Base-by-base conservation (phyloP, 2,113 vertebrate genomes). In the Zeus faber region DNA sequence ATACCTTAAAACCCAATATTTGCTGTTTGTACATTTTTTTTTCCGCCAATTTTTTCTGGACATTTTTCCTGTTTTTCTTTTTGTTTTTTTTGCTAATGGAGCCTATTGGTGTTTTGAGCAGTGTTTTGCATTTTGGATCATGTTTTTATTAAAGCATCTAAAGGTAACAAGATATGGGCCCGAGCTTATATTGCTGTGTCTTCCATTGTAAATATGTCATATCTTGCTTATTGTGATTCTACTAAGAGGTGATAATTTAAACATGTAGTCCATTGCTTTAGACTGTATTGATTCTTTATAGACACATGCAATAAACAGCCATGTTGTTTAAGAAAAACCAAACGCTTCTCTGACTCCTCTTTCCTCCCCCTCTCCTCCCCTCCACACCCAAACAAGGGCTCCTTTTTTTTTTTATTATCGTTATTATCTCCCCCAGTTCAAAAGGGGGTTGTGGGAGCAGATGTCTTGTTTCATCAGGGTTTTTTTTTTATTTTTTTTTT, bases 241-340 rank as follows among this genome's bases (percentile, higher is more conserved):
- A 91, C 91, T 81, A 89, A 89, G 91, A 92, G 88, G 90, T 80
- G 52, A 87, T 92, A 89, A 91, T 88, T 91, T 91, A 92, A 94
- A 87, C 59, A 85, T 84, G 59, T 94, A 93, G 92, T 87, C 85
- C 82, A 83, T 93, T 91, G 94, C 95, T 92, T 91, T 93, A 93
- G 91, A 94, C 87, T 95, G 92, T 92, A 91, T 91, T 91, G 92
- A 94, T 93, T 89, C 89, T 95, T 93, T 92, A 93, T 94, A 95
- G 94, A 92, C 92, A 96, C 93, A 96, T 93, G 94, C 95, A 99
- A 96, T 96, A 99, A 97, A 93, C 92, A 88, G 90, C 84, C 85
- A 87, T 85, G 86, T 94, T 96, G 97, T 98, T 99, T 97, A 96
- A 97, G 91, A 94, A 91, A 91, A 88, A 51, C 51, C 49, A 70